A percentile compares a stretch with the other conserved stretches of the same genome.
Conservation (phyloP, 2,113 vertebrate genomes). For the Trichechus manatus region DNA sequence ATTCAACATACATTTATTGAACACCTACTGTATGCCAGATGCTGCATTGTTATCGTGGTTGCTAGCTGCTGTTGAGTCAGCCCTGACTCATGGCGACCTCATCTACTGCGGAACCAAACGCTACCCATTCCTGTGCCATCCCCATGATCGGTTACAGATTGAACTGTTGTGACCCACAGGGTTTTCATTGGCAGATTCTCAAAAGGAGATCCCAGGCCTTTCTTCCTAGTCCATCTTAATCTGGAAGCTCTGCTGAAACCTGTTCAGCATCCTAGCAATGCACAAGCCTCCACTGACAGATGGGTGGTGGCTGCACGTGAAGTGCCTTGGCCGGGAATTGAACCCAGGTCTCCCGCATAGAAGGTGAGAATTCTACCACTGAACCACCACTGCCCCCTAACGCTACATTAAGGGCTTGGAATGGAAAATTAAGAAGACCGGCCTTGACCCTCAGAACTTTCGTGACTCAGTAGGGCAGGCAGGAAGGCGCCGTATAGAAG, state of each 20-base stretch:
- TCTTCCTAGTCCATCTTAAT: not conserved
- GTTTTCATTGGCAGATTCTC: not conserved
- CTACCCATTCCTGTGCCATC: not conserved
- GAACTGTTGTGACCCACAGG: not conserved
- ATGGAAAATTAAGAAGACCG: not conserved
- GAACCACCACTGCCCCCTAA: not conserved
- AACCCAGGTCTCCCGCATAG: not conserved
- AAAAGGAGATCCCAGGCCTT: not conserved
- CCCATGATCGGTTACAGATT: not conserved
- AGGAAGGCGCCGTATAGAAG: not conserved
- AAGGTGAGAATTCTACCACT: not conserved
- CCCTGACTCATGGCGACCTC: not conserved
- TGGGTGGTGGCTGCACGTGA: not conserved
- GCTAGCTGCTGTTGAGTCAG: not conserved
- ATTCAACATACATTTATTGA: not conserved
- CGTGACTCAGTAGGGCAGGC: not conserved
- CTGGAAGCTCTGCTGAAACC: not conserved
- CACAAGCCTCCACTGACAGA: not conserved
- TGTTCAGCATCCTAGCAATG: not conserved
- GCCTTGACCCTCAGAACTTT: not conserved
- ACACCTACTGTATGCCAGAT: constrained; percentile 1
- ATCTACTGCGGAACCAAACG: not conserved
- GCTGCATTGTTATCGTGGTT: not conserved
- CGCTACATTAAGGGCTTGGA: not conserved
- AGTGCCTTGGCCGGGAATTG: not conserved